These are phyloP conservation scores for Meta bourneti DNA, from an alignment of 2,888 invertebrate species.

Conservation along the genomic window DNA sequence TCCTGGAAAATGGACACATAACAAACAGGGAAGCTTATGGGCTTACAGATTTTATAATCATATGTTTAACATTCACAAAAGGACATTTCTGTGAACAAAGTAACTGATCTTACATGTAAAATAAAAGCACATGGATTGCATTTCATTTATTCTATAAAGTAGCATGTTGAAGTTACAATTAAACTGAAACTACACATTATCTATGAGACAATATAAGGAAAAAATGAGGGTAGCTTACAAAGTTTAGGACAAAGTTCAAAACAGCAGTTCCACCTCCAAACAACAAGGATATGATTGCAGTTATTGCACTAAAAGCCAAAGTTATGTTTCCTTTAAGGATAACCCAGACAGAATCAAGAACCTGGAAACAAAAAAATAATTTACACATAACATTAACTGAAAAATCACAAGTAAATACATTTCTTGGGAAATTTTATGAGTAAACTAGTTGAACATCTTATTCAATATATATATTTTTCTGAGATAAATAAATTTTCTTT, in stretches of 20 bases:
- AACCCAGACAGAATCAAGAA: slow-evolving; percentile 92
- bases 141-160: no score
- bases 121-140: no score
- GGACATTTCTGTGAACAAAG: no score
- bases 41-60: no score
- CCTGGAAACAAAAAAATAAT: slow-evolving; percentile 78
- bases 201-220: not conserved
- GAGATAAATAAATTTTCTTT: no score
- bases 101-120: no score
- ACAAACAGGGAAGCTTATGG: no score
- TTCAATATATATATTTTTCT: no score
- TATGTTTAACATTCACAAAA: no score
- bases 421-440: not conserved
- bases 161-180: no score
- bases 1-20: no score
- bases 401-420: not conserved
- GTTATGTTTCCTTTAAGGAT: slow-evolving; percentile 96
- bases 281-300: slow-evolving; percentile 92
- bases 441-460: not conserved
- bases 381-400: slow-evolving; percentile 1
- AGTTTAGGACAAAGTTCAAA: slow-evolving; percentile 90
- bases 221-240: slow-evolving; percentile 84
- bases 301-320: slow-evolving; percentile 90
- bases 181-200: no score
- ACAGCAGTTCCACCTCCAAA: slow-evolving; percentile 94